phyloP scores from a whole-genome alignment of 2,113 vertebrate genomes.

The Phainopepla nitens region DNA sequence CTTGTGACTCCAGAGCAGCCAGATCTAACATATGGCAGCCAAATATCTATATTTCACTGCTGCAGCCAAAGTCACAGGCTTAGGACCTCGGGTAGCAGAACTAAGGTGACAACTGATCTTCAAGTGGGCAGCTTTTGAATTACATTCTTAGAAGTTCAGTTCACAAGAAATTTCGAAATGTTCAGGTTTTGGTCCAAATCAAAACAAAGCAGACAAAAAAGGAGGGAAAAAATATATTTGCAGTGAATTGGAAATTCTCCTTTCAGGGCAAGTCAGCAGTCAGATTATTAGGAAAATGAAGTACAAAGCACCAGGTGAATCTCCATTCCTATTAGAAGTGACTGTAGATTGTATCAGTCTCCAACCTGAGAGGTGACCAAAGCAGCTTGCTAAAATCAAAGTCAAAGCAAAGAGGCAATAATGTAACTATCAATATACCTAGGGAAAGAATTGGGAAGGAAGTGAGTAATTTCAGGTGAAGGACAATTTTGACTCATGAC shows the following conservation, averaged over 20 bases:
- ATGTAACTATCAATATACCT: neutral
- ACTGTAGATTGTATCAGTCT: neutral
- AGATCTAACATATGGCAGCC: neutral
- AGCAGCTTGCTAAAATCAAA: neutral
- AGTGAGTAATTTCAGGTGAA: neutral
- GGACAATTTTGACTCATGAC: neutral
- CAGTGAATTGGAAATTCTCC: neutral
- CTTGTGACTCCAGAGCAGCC: neutral
- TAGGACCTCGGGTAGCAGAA: neutral
- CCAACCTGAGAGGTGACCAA: neutral
- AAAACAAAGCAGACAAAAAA: neutral
- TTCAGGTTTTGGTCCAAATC: neutral
- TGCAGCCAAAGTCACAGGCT: neutral
- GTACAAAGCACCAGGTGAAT: neutral
- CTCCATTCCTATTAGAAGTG: neutral
- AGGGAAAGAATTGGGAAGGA: neutral
- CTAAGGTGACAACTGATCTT: neutral
- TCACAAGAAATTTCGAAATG: neutral
- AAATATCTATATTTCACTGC: neutral
- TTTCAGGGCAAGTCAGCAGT: neutral
- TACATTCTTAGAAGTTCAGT: neutral
- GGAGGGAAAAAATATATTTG: neutral
- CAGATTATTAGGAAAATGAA: neutral
- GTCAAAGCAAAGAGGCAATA: neutral
- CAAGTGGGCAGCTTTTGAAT: neutral